A percentile compares a stretch with the other conserved stretches of the same genome.
phyloP scores from a whole-genome alignment of 2,888 invertebrate genomes.

The Lasioglossum oenotherae region DNA sequence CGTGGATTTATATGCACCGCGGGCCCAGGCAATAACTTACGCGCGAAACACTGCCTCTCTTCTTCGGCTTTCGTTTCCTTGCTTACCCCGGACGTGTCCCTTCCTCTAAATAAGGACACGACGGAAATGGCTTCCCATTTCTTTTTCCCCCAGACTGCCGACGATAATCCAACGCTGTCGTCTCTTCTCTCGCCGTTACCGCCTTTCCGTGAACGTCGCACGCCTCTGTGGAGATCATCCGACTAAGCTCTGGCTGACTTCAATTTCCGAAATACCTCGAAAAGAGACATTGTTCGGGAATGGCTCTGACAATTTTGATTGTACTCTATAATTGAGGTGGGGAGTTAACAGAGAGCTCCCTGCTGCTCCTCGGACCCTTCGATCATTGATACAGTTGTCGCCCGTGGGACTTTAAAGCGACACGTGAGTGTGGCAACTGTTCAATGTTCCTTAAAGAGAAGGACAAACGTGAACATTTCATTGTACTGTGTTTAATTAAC shows the following conservation, averaged over 20 bases:
- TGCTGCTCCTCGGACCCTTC: not conserved
- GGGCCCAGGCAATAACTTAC: constrained; percentile 81
- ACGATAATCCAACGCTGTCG: constrained; percentile 54
- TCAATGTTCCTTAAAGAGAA: not conserved
- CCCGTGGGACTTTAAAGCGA: not conserved
- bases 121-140: constrained; percentile 81
- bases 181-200: constrained; percentile 15
- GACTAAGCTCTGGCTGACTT: constrained; percentile 5
- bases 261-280: constrained; percentile 33
- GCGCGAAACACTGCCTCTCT: constrained; percentile 71
- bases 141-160: constrained; percentile 66
- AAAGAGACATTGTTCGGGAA: constrained; percentile 19
- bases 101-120: constrained; percentile 82
- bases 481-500: not conserved
- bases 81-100: constrained; percentile 72
- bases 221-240: constrained; percentile 43
- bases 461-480: not conserved
- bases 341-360: not conserved
- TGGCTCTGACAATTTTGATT: not conserved
- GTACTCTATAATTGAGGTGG: not conserved
- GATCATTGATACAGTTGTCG: not conserved
- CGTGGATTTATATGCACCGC: constrained; percentile 82
- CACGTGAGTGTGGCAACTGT: not conserved
- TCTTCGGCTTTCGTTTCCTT: constrained; percentile 72
- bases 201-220: not conserved